phyloP scores from a whole-genome alignment of 2,888 invertebrate genomes.

The Chloroclystis v-ata region DNA sequence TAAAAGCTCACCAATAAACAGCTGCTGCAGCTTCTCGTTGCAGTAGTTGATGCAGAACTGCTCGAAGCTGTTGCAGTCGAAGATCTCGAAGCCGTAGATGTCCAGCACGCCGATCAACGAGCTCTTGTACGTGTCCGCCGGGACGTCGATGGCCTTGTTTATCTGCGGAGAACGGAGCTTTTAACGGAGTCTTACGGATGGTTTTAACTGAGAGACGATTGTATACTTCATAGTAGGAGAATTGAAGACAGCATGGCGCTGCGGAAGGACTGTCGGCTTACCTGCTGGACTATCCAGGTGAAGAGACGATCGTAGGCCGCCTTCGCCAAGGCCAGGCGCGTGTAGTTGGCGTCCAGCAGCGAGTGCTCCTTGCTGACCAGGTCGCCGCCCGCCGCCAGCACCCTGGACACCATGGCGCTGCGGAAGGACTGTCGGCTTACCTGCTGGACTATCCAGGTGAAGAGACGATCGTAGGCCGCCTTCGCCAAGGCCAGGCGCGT shows the following conservation, averaged over 20 bases:
- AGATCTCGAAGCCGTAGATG: constrained; percentile 99
- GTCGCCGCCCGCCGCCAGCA: constrained; percentile 92
- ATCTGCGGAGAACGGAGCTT: constrained; percentile 74
- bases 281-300: constrained; percentile 93
- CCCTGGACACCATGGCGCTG: no score
- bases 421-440: no score
- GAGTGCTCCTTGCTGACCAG: constrained; percentile 54
- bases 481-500: constrained; percentile 81
- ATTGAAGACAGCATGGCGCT: no score
- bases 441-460: constrained; percentile 95
- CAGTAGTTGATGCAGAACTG: constrained; percentile 99
- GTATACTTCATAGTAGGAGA: no score
- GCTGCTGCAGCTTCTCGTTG: constrained; percentile 98
- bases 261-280: no score
- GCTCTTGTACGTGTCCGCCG: constrained; percentile 80
- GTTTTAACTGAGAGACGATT: neutral
- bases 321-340: constrained; percentile 81
- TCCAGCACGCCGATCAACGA: constrained; percentile 96
- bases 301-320: constrained; percentile 97
- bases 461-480: constrained; percentile 95
- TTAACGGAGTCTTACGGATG: neutral
- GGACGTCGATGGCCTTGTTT: constrained; percentile 92
- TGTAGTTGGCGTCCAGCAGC: neutral
- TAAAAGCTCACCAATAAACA: constrained; percentile 89
- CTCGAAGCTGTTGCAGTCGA: constrained; percentile 97